Evolutionary conservation across 2,113 vertebrate species (phyloP), one percentile per base, ranked within the genome.

Genomic region (Amblyornis subalaris): DNA sequence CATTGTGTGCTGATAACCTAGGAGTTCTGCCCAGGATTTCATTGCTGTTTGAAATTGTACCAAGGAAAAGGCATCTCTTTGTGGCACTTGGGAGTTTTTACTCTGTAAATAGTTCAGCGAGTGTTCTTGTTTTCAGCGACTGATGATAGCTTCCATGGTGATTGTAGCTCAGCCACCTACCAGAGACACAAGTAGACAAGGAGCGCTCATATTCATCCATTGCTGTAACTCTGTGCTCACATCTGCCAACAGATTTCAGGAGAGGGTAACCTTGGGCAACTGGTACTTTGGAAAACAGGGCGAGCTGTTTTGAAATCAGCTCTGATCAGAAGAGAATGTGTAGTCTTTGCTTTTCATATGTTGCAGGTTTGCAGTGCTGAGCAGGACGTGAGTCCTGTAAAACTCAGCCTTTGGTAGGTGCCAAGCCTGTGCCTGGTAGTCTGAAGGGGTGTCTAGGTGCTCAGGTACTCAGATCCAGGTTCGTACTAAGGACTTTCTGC

Each of bases 81-180:
- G 84, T 93, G 91, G 65, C 58, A 73, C 44, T 58, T 54, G 70
- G 70, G 24, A 50, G 54, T 9, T 89, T 92, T 93, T 79, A n/a
- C 38, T 76, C 54, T 47, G 48, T 40, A 69, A 84, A 91, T 8
- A 57, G 76, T 70, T 89, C 62, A 81, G 84, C 6, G 53, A 69
- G 25, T 21, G 40, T 61, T 94, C 73, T 89, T 70, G 38, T 90
- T 89, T 92, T 80, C 58, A 1, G 62, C 28, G 70, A 40, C 72
- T 72, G 76, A 55, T 84, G 92, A 94, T 87, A 95, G 82, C 85
- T 95, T 94, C 94, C 82, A 88, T 83, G 79, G 86, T 87, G 84
- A 89, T 28, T 87, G 83, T 87, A 89, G 69, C 82, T 78, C 62
- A 75, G 95, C 69, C 69, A 84, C 69, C 72, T 58, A 70, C 67